phyloP scores from a whole-genome alignment of 2,113 vertebrate species.

The Ctenomys sociabilis region DNA sequence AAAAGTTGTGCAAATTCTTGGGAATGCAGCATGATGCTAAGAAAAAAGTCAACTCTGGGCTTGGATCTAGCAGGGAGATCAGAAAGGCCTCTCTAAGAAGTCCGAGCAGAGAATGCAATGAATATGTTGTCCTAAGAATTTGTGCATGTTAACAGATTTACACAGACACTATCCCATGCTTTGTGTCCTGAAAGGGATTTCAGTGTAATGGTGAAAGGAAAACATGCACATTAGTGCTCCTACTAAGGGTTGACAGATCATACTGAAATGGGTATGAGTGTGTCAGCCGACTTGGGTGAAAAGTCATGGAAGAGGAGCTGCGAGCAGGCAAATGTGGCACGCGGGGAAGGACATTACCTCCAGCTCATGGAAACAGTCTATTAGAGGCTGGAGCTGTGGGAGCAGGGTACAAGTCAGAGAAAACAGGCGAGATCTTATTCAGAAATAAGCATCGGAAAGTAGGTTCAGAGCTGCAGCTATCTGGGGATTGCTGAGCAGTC shows the following conservation, averaged over 20 bases:
- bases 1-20: background rate
- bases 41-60: background rate
- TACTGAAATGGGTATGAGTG: too few species aligned
- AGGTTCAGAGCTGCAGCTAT: conserved; percentile 17
- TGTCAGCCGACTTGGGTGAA: background rate
- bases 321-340: background rate
- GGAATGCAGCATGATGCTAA: background rate
- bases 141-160: background rate
- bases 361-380: background rate
- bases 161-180: background rate
- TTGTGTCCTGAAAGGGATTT: background rate
- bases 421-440: background rate
- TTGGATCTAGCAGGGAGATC: background rate
- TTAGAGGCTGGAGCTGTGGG: background rate
- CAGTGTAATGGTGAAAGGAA: background rate
- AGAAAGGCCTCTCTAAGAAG: background rate
- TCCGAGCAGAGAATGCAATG: background rate
- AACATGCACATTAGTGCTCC: background rate
- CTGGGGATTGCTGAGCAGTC: conserved; percentile 2
- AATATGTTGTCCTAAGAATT: background rate
- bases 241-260: background rate
- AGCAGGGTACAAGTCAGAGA: background rate
- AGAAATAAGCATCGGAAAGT: conserved; percentile 35
- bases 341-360: background rate
- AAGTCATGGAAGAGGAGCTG: background rate